Percentiles rank a stretch among this genome's conserved stretches.
phyloP scores from a whole-genome alignment of 2,888 invertebrate genomes.

The Dynastes grantii region DNA sequence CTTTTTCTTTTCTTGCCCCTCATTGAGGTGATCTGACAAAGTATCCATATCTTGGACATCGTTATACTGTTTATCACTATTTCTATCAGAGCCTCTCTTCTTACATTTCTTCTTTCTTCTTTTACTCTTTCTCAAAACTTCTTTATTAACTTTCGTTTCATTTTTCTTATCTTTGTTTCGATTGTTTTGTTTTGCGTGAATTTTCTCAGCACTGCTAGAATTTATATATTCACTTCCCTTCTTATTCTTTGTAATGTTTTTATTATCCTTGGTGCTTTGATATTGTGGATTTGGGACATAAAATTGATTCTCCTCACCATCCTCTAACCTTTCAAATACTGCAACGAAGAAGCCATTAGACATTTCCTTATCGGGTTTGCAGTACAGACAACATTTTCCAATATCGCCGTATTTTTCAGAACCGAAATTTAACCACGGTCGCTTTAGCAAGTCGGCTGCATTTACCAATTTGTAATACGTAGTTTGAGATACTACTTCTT shows the following conservation, averaged over 20 bases:
- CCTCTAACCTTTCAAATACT: conserved; percentile 81
- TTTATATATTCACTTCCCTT: background rate
- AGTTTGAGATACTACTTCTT: conserved; percentile 77
- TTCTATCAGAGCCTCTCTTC: background rate
- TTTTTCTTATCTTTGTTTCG: conserved; percentile 22
- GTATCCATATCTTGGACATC: background rate
- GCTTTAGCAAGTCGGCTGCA: conserved; percentile 75
- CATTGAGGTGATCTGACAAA: background rate
- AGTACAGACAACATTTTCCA: conserved; percentile 85
- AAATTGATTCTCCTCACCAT: conserved; percentile 64
- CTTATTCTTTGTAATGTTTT: background rate
- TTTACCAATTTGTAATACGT: conserved; percentile 77
- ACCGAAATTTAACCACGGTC: conserved; percentile 81
- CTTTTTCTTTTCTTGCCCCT: no score
- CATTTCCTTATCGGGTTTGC: conserved; percentile 82
- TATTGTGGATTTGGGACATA: conserved; percentile 7
- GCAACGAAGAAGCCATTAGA: conserved; percentile 98
- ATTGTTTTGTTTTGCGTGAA: conserved; percentile 43
- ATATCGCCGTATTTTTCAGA: conserved; percentile 78
- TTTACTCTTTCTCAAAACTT: no score
- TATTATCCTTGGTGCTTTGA: background rate
- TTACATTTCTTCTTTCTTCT: no score
- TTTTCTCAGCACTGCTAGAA: background rate
- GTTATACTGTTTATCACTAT: background rate
- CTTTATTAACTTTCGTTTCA: conserved; percentile 4